Percentiles rank a stretch among this genome's conserved stretches.
phyloP scores from a whole-genome alignment of 1,140 invertebrate species.

The Bradysia coprophila region DNA sequence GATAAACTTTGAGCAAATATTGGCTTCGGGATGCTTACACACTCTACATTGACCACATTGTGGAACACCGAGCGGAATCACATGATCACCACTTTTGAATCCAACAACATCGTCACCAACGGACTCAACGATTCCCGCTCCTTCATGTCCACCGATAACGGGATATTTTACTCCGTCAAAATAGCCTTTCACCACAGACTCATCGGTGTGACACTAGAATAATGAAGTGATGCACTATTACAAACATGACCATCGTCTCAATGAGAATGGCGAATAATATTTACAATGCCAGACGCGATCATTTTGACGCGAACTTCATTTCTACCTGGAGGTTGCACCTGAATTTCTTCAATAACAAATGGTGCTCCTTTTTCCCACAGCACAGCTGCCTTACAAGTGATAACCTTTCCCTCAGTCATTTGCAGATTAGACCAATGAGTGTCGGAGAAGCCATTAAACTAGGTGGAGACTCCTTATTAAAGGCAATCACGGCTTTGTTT shows the following conservation, averaged over 20 bases:
- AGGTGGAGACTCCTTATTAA: too few relatives aligned
- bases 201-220: conserved; percentile 35
- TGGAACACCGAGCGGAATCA: conserved; percentile 30
- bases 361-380: background rate
- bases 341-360: conserved; percentile 2
- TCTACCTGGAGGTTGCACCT: conserved; percentile 3
- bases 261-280: too few relatives aligned
- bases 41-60: conserved; percentile 33
- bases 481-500: too few relatives aligned
- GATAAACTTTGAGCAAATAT: conserved; percentile 27
- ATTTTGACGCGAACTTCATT: conserved; percentile 17
- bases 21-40: conserved; percentile 21
- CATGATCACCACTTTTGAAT: conserved; percentile 25
- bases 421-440: too few relatives aligned
- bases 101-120: conserved; percentile 22
- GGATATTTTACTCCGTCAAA: conserved; percentile 31
- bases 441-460: too few relatives aligned
- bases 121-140: conserved; percentile 30
- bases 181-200: conserved; percentile 26
- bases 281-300: conserved; percentile 21
- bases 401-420: too few relatives aligned
- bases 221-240: too few relatives aligned
- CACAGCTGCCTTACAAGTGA: conserved; percentile 4
- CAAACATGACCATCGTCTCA: too few relatives aligned
- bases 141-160: conserved; percentile 27